These are phyloP conservation scores for Ischnus inquisitorius DNA, from an alignment of 2,888 invertebrate species.

Conservation along the genomic window DNA sequence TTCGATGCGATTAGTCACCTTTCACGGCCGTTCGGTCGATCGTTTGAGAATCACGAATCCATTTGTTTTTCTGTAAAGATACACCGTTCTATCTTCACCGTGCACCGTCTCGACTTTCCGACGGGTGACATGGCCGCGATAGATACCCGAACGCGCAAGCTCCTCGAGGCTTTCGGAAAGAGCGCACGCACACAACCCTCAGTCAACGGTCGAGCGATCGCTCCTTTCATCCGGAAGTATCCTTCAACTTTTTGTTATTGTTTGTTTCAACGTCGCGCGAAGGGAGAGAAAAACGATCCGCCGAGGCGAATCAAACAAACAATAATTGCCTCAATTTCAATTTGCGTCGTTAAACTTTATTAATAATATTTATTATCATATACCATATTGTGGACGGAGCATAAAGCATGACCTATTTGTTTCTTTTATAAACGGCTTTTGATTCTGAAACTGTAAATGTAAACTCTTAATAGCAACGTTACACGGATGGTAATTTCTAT, in stretches of 20 bases:
- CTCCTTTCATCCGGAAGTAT: neutral
- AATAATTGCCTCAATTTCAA: constrained; percentile 31
- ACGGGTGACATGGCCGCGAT: constrained; percentile 34
- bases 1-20: neutral
- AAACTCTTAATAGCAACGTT: constrained; percentile 36
- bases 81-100: neutral
- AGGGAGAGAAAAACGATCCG: neutral
- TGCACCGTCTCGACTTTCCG: constrained; percentile 26
- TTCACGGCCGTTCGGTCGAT: neutral
- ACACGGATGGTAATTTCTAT: constrained; percentile 20
- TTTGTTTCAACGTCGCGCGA: neutral
- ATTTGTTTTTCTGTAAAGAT: constrained; percentile 15
- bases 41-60: neutral
- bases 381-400: constrained; percentile 81
- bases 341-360: constrained; percentile 60
- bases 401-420: constrained; percentile 78
- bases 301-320: neutral
- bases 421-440: constrained; percentile 67
- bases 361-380: constrained; percentile 62
- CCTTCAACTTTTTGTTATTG: constrained; percentile 2
- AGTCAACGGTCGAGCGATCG: neutral
- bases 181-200: constrained; percentile 26
- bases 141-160: constrained; percentile 14
- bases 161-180: constrained; percentile 32
- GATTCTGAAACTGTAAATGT: constrained; percentile 65